Percentiles rank a stretch among this genome's conserved stretches.
Conservation (phyloP, 2,888 invertebrate genomes). For the Agrotis puta region DNA sequence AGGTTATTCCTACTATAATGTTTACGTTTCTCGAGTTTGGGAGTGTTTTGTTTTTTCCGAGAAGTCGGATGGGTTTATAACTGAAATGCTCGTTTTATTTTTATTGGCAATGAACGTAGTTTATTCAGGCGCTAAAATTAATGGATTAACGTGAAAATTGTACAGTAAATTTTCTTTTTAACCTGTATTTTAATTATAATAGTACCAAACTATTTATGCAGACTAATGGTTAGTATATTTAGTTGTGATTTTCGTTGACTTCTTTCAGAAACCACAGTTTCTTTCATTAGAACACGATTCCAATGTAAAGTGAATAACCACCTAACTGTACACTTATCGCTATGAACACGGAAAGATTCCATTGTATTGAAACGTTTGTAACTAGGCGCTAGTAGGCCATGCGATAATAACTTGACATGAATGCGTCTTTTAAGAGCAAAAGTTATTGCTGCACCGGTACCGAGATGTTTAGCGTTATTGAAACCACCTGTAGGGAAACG, state of each 20-base stretch:
- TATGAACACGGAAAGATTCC: constrained; percentile 21
- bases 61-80: constrained; percentile 16
- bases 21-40: constrained; percentile 48
- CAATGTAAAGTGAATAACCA: neutral
- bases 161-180: neutral
- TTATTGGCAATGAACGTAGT: constrained; percentile 17
- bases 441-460: constrained; percentile 56
- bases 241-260: neutral
- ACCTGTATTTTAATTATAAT: neutral
- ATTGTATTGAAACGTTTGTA: constrained; percentile 19
- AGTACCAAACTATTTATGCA: neutral
- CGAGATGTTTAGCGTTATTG: constrained; percentile 44
- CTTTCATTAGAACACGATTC: neutral
- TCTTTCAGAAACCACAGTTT: neutral
- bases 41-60: constrained; percentile 22
- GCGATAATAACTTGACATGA: constrained; percentile 35
- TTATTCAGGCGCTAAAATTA: neutral
- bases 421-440: constrained; percentile 57
- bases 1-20: constrained; percentile 44
- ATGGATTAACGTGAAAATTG: neutral
- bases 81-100: constrained; percentile 7
- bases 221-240: neutral
- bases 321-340: constrained; percentile 1
- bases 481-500: constrained; percentile 50
- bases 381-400: constrained; percentile 18